phyloP scores from a whole-genome alignment of 2,888 invertebrate genomes.

The Alitta virens region DNA sequence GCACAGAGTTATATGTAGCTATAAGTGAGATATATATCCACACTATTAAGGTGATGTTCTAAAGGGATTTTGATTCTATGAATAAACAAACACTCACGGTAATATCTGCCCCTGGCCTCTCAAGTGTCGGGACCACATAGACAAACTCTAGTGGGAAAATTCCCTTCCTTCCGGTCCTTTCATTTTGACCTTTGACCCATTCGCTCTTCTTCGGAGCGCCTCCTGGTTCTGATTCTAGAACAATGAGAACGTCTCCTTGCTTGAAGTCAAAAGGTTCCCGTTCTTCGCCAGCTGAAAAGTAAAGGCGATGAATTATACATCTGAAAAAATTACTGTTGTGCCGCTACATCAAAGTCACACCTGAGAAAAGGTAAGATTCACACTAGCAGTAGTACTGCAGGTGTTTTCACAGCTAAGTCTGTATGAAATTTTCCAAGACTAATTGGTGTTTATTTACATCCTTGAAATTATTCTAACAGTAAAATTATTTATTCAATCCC shows the following conservation, averaged over 20 bases:
- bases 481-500: too few relatives aligned
- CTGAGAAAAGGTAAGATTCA: too few relatives aligned
- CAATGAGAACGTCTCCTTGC: slow-evolving; percentile 31
- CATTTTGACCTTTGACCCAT: slow-evolving; percentile 27
- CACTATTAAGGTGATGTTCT: neutral
- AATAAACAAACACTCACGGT: slow-evolving; percentile 25
- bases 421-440: too few relatives aligned
- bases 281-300: neutral
- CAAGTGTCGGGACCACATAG: slow-evolving; percentile 31
- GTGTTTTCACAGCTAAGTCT: too few relatives aligned
- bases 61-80: neutral
- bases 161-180: slow-evolving; percentile 18
- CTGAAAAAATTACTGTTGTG: too few relatives aligned
- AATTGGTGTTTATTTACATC: too few relatives aligned
- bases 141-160: slow-evolving; percentile 30
- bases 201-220: slow-evolving; percentile 22
- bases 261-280: slow-evolving; percentile 22
- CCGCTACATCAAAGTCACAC: too few relatives aligned
- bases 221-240: slow-evolving; percentile 23
- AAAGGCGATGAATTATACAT: too few relatives aligned
- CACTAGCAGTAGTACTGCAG: too few relatives aligned
- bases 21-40: neutral
- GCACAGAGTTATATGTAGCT: too few relatives aligned
- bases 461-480: too few relatives aligned
- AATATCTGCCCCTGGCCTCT: slow-evolving; percentile 30